These are phyloP conservation scores for Atta texana DNA, from an alignment of 1,140 invertebrate genomes.

Conservation along the genomic window DNA sequence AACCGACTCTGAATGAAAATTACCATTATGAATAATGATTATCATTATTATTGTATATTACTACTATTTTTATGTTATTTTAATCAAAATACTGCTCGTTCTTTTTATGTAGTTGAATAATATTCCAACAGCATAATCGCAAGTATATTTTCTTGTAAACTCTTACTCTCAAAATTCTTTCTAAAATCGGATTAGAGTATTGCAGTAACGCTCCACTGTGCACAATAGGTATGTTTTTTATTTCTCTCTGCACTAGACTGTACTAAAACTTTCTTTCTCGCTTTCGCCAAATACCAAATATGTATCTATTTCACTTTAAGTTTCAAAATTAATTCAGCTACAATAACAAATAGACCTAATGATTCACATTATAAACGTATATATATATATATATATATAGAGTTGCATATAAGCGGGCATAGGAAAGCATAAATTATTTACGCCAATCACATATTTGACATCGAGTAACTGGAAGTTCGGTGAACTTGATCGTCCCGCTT, in stretches of 20 bases:
- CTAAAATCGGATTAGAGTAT: background rate
- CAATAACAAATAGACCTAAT: too few species aligned
- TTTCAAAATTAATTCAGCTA: too few species aligned
- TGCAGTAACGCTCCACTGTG: background rate
- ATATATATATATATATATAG: too few species aligned
- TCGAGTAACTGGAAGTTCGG: conserved; percentile 15
- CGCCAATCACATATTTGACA: conserved; percentile 46
- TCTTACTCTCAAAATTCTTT: background rate
- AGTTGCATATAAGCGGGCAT: background rate
- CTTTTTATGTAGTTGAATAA: background rate
- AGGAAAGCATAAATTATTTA: conserved; percentile 49
- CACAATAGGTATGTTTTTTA: background rate
- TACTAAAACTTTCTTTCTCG: too few species aligned
- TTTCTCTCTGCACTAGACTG: too few species aligned
- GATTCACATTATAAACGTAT: too few species aligned
- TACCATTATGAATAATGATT: background rate
- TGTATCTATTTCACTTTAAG: too few species aligned
- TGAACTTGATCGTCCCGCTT: conserved; percentile 32
- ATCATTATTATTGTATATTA: background rate
- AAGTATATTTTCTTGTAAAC: background rate
- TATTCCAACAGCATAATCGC: background rate
- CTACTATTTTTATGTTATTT: background rate
- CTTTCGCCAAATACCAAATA: too few species aligned
- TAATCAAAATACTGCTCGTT: background rate
- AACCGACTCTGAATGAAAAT: background rate